A percentile compares a stretch with the other conserved stretches of the same genome.
phyloP scores from a whole-genome alignment of 2,797 vertebrate genomes.

The Poecilia picta region DNA sequence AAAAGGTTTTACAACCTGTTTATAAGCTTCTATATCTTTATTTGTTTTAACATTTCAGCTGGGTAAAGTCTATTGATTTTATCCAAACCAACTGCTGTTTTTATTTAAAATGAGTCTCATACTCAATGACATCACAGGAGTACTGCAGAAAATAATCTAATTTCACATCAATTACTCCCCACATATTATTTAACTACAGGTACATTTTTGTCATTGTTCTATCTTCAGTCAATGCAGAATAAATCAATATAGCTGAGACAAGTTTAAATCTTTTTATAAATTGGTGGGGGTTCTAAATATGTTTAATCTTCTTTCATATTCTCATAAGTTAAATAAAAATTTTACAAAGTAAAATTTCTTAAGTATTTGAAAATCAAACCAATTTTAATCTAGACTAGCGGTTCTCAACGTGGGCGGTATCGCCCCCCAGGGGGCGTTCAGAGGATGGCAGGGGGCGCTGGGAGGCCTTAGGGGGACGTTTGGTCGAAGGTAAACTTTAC shows the following conservation, averaged over 20 bases:
- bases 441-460: too few relatives aligned
- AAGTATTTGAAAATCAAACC: too few relatives aligned
- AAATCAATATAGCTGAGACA: background rate
- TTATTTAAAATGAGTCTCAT: background rate
- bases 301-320: too few relatives aligned
- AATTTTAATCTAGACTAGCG: too few relatives aligned
- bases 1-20: background rate
- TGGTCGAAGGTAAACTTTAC: too few relatives aligned
- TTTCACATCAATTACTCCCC: background rate
- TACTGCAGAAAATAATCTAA: background rate
- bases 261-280: background rate
- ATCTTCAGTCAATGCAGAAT: background rate
- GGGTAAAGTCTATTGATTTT: background rate
- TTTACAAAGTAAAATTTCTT: too few relatives aligned
- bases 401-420: too few relatives aligned
- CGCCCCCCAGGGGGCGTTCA: too few relatives aligned
- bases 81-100: background rate
- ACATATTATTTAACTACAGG: background rate
- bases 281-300: background rate
- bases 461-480: too few relatives aligned
- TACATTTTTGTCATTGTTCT: background rate
- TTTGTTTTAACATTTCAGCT: background rate
- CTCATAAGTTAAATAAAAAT: too few relatives aligned
- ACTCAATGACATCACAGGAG: too few relatives aligned
- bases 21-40: background rate